Evolutionary conservation across 2,797 vertebrate genomes (phyloP).

Genomic region (Eulemur albifrons): DNA sequence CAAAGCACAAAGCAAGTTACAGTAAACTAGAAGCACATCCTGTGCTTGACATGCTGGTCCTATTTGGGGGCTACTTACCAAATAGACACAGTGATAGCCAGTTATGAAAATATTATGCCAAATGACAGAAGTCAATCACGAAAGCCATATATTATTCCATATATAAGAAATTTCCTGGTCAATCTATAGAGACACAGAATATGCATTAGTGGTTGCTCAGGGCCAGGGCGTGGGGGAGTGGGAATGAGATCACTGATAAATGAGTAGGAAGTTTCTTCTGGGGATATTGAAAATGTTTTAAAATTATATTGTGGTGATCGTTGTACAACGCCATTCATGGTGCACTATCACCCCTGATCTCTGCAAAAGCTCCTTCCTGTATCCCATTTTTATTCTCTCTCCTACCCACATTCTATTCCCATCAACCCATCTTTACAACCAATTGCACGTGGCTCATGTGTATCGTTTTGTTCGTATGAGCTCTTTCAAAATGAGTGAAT

Average conservation of each 20-base stretch:
- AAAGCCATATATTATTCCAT: neutral
- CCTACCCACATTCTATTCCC: accelerated
- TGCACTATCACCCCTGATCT: accelerated
- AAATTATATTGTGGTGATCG: neutral
- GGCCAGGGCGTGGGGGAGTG: too few species aligned
- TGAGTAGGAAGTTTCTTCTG: neutral
- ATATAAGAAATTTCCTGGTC: neutral
- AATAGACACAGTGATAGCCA: neutral
- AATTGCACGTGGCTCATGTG: accelerated
- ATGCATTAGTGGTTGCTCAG: accelerated
- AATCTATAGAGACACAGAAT: neutral
- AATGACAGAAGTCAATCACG: neutral
- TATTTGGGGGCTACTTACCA: neutral
- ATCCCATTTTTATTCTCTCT: neutral
- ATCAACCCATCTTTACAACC: neutral
- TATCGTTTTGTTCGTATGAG: neutral
- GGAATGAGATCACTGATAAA: too few species aligned
- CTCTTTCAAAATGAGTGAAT: neutral
- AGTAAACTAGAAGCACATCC: neutral
- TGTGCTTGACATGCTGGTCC: neutral
- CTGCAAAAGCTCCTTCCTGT: neutral
- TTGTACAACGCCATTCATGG: accelerated
- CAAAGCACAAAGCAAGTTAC: neutral
- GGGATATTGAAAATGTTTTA: neutral
- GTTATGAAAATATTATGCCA: neutral